Percentiles rank a stretch among this genome's conserved stretches.
Evolutionary conservation across 2,888 invertebrate genomes (phyloP).

Genomic region (Mellilla xanthometata): DNA sequence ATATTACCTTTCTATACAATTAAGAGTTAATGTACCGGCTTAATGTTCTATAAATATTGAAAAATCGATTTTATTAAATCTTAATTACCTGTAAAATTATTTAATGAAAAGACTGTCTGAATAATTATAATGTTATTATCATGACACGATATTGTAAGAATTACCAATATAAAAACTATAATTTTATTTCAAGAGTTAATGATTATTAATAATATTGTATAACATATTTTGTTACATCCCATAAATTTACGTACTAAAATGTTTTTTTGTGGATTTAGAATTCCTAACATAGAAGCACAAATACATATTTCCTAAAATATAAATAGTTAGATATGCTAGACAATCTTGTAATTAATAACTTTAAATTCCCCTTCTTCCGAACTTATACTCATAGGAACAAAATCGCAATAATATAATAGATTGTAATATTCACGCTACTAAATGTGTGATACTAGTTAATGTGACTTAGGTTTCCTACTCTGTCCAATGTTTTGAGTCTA

Average conservation of each 20-base stretch:
- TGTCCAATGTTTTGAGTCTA: slow-evolving; percentile 24
- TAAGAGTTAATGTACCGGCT: not conserved
- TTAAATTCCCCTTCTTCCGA: slow-evolving; percentile 21
- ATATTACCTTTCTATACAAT: no score
- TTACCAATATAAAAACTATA: no score
- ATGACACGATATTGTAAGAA: not conserved
- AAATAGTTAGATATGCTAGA: no score
- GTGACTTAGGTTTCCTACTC: slow-evolving; percentile 14
- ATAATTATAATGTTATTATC: slow-evolving; percentile 21
- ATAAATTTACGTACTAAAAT: no score
- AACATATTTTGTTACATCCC: no score
- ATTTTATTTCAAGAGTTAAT: no score
- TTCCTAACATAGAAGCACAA: no score
- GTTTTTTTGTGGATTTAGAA: no score
- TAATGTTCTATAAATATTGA: slow-evolving; percentile 4
- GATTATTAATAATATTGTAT: no score
- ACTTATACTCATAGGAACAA: not conserved
- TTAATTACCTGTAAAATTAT: slow-evolving; percentile 15
- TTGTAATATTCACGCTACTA: slow-evolving; percentile 8
- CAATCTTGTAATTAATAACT: no score
- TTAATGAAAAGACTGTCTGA: slow-evolving; percentile 38
- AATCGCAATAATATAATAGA: slow-evolving; percentile 1
- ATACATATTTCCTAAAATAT: no score
- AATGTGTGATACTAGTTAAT: slow-evolving; percentile 22
- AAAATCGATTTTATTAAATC: no score